A percentile compares a stretch with the other conserved stretches of the same genome.
Conservation (phyloP, 2,888 invertebrate genomes). For the Tenthredo distinguenda region DNA sequence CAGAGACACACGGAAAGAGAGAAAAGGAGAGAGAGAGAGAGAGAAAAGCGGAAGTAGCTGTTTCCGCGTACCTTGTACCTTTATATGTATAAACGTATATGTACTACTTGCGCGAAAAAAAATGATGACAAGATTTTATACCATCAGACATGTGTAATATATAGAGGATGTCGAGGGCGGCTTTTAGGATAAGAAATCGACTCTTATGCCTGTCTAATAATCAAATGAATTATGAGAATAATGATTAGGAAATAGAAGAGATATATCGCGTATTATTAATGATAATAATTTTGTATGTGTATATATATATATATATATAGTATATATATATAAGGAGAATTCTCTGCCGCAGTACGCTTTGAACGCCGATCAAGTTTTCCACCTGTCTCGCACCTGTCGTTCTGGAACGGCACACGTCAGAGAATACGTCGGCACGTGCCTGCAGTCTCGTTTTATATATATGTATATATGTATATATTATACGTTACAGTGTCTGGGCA, state of each 20-base stretch:
- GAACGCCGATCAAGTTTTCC: conserved; percentile 13
- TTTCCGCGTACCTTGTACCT: neutral
- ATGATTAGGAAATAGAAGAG: neutral
- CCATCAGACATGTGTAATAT: neutral
- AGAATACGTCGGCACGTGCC: conserved; percentile 50
- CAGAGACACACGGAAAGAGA: neutral
- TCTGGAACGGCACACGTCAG: conserved; percentile 51
- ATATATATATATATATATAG: neutral
- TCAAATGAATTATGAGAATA: neutral
- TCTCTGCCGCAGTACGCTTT: neutral
- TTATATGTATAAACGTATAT: too few species aligned
- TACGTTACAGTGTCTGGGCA: neutral
- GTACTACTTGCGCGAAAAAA: conserved; percentile 31
- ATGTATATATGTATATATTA: neutral
- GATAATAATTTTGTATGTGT: neutral
- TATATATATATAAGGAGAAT: neutral
- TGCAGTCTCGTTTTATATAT: neutral
- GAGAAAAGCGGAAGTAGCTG: neutral
- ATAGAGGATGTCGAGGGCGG: neutral
- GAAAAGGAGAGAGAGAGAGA: neutral
- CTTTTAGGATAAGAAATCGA: neutral
- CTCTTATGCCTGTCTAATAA: neutral
- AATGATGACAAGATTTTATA: conserved; percentile 42
- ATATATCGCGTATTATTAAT: neutral
- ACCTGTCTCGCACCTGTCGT: conserved; percentile 51